Evolutionary conservation across 2,888 invertebrate species (phyloP), one percentile per base, ranked within the genome.

Genomic region (Crocallis elinguaria): DNA sequence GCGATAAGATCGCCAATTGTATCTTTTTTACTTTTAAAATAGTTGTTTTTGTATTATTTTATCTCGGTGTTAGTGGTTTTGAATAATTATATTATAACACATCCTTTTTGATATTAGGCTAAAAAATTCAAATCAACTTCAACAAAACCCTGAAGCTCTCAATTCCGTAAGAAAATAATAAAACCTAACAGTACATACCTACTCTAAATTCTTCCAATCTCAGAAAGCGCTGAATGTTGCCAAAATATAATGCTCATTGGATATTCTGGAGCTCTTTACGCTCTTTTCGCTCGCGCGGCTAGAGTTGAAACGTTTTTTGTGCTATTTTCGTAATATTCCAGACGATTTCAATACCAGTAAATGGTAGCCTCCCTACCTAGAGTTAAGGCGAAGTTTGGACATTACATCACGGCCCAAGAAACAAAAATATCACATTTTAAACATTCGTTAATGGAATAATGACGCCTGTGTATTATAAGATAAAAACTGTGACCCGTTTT

Each of bases 281-380:
- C 11, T 35, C 17, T 17, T 33, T 11, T 13, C 2, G 6, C 21
- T 6, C 7, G 3, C 2, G 21, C 12, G 42, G 23, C 38, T 25
- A 25, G 25, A 13, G 32, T 45, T 13, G 36, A 9, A 27, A 16
- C 27, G 23, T 57, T 77, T 82, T 81, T 82, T 73, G 73, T 69
- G 73, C 86, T 87, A 86, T 86, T 86, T 84, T 77, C 77, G 73
- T 68, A 75, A 73, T 78, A 76, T 82, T 83, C 81, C 83, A 86
- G 83, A 67, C 78, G 83, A 63, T 84, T 85, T 80, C 82, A 77
- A 73, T 73, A 79, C 75, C 74, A 77, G 73, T 77, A 80, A 85
- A 80, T 84, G 79, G 76, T 68, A 67, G 67, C 73, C 66, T 37
- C 71, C 66, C 49, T 52, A 44, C 42, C 49, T 36, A 42, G 14